phyloP scores from a whole-genome alignment of 2,113 vertebrate species.

The Cinclus cinclus region DNA sequence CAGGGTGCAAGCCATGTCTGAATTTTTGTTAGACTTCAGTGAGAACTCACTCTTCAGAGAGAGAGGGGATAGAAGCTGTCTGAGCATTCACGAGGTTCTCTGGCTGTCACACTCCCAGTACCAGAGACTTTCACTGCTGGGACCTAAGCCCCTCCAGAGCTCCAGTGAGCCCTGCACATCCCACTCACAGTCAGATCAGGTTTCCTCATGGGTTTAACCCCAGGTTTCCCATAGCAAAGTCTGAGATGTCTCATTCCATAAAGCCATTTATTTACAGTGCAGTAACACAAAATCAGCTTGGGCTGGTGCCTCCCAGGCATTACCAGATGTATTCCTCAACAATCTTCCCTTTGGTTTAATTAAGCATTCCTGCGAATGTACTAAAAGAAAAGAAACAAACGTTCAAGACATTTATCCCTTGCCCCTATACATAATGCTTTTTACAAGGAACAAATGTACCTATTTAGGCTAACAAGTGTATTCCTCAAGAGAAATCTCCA shows the following conservation, averaged over 20 bases:
- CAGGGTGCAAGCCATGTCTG: accelerated
- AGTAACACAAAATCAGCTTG: neutral
- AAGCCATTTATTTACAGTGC: neutral
- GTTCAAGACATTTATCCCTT: neutral
- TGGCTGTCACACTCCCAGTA: neutral
- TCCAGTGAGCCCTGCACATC: neutral
- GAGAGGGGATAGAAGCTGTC: accelerated
- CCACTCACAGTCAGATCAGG: neutral
- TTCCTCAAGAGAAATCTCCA: neutral
- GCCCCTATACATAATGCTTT: neutral
- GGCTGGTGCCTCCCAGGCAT: accelerated
- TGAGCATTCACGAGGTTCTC: accelerated
- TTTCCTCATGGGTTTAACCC: neutral
- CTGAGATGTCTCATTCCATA: neutral
- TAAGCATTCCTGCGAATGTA: neutral
- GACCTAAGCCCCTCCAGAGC: accelerated
- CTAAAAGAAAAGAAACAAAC: neutral
- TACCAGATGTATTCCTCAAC: neutral
- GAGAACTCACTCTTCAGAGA: neutral
- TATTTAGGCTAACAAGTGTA: neutral
- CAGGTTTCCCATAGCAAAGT: neutral
- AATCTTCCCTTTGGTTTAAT: neutral
- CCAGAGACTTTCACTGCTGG: neutral
- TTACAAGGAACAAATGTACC: accelerated
- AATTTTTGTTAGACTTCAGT: neutral